These are phyloP conservation scores for Turnix velox DNA, from an alignment of 2,113 vertebrate genomes.

Conservation along the genomic window DNA sequence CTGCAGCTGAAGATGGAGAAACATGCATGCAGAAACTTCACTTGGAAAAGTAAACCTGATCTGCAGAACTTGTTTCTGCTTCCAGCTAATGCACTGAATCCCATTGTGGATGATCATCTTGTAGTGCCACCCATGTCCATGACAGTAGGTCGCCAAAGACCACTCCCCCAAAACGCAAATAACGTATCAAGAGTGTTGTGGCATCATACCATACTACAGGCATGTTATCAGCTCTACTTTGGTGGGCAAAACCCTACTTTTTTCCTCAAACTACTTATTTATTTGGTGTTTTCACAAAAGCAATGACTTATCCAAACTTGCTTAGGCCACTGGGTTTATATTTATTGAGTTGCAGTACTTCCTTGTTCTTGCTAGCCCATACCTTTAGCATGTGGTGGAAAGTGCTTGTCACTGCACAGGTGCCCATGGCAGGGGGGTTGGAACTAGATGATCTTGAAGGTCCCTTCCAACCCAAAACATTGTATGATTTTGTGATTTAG, in stretches of 20 bases:
- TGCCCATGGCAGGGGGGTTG: too few species aligned
- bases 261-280: neutral
- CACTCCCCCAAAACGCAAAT: neutral
- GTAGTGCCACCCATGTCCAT: neutral
- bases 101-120: neutral
- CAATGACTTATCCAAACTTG: neutral
- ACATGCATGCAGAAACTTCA: neutral
- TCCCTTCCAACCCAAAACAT: too few species aligned
- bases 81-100: neutral
- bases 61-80: neutral
- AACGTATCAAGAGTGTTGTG: neutral
- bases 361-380: neutral
- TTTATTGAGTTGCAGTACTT: neutral
- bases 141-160: fast-evolving
- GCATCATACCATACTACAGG: neutral
- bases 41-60: neutral
- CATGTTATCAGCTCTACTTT: neutral
- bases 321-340: neutral
- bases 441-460: too few species aligned
- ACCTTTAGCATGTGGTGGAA: neutral
- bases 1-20: neutral
- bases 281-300: neutral
- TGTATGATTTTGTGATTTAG: too few species aligned
- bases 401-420: too few species aligned
- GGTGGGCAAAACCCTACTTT: neutral